Evolutionary conservation across 2,113 vertebrate species (phyloP).

Genomic region (Hemicordylus capensis): DNA sequence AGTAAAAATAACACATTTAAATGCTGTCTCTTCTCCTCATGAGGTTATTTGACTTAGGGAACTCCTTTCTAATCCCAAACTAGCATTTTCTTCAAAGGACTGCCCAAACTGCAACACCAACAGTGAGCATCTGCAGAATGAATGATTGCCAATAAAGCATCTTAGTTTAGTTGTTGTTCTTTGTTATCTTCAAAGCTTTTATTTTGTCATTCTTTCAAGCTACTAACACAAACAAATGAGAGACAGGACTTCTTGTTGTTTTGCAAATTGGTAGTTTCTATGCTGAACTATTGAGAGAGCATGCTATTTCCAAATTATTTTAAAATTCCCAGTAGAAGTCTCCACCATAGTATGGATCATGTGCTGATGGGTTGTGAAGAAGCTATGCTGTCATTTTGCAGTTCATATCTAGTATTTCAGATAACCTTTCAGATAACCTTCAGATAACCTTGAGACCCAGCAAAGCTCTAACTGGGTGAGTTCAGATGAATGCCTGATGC

Average conservation of each 20-base stretch:
- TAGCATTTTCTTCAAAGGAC: slow-evolving; percentile 15
- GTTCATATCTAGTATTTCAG: not conserved
- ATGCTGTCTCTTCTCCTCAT: slow-evolving; percentile 12
- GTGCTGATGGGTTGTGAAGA: not conserved
- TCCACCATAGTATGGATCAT: rapidly evolving
- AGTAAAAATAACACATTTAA: slow-evolving; percentile 5
- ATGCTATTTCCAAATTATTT: slow-evolving; percentile 26
- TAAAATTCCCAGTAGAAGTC: not conserved
- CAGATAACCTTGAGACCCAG: no score
- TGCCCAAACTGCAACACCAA: slow-evolving; percentile 39
- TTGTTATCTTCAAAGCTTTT: not conserved
- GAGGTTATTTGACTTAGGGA: slow-evolving; percentile 22
- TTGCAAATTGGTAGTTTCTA: slow-evolving; percentile 42
- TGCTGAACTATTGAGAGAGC: slow-evolving; percentile 46
- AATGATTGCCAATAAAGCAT: slow-evolving; percentile 46
- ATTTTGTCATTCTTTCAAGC: slow-evolving; percentile 35
- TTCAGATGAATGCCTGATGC: no score
- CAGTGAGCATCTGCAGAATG: slow-evolving; percentile 20
- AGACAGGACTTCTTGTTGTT: slow-evolving; percentile 29
- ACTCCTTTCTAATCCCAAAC: slow-evolving; percentile 38
- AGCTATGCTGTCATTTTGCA: not conserved
- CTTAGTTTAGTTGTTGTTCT: slow-evolving; percentile 22
- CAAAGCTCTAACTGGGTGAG: no score
- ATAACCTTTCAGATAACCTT: no score
- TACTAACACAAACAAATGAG: slow-evolving; percentile 5